Evolutionary conservation across 2,888 invertebrate species (phyloP), one percentile per base, ranked within the genome.

Genomic region (Drosophila suboccidentalis): DNA sequence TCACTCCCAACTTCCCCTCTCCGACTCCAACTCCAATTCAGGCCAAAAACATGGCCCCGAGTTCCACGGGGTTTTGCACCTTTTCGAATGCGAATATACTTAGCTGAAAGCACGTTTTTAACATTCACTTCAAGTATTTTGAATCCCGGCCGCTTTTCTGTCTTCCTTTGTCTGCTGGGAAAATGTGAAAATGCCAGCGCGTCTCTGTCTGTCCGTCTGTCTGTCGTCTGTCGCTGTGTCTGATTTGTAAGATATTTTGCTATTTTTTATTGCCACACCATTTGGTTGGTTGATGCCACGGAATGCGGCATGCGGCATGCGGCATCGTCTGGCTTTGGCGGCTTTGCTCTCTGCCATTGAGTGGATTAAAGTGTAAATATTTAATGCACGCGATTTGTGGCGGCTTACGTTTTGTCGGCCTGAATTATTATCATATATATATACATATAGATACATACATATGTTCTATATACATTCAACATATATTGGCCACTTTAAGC

Each of bases 351-450:
- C 68, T 76, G 82, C 82, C 89, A 88, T 89, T 86, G 88, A 89
- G 90, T 86, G 88, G 86, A 86, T 86, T 86, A 86, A 86, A 86
- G 78, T 88, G 78, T 86, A 82, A 86, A 86, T 86, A 86, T 86
- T 86, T 86, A 86, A 86, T 86, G 78, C 82, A 72, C 70, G 80
- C 80, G 84, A 84, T 84, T 87, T 87, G 80, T 78, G 78, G 79
- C 76, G 76, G 79, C 79, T 79, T 73, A 62, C 73, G 55, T 73
- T 75, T 78, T 78, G 71, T 79, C 71, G 71, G 78, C 64, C 80
- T 80, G 84, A 83, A 67, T 79, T 79, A 85, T 87, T 80, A 71
- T 82, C 74, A 71, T 50, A 57, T 60, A 44, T 62, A 29, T 55
- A n/a, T n/a, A 44, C 59, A 26, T 54, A 36, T 49, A 43, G 10